phyloP scores from a whole-genome alignment of 2,113 vertebrate genomes.

The Pimephales promelas region DNA sequence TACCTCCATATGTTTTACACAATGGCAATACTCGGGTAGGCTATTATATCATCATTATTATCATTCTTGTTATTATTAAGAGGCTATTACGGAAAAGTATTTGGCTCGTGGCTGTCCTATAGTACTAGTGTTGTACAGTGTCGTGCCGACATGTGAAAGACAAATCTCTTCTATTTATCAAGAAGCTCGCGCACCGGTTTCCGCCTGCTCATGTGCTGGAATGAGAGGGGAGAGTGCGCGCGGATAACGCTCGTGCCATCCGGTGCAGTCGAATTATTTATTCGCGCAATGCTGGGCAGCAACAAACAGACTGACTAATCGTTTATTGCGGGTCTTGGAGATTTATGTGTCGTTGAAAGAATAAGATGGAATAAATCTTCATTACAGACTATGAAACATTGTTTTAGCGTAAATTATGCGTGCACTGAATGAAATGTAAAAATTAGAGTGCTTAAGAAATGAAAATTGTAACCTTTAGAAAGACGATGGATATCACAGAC shows the following conservation, averaged over 20 bases:
- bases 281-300: conserved; percentile 21
- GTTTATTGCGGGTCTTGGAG: conserved; percentile 54
- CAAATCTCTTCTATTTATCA: background rate
- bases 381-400: conserved; percentile 31
- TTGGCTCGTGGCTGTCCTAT: conserved; percentile 13
- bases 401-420: conserved; percentile 31
- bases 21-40: background rate
- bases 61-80: background rate
- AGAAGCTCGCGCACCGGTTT: conserved; percentile 4
- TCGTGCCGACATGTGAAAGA: background rate
- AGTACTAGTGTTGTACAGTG: background rate
- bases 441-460: background rate
- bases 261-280: conserved; percentile 16
- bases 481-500: conserved; percentile 16
- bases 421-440: background rate
- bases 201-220: background rate
- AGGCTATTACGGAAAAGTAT: background rate
- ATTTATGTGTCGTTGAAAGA: conserved; percentile 56
- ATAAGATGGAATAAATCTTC: conserved; percentile 54
- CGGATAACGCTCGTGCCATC: conserved; percentile 24
- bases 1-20: background rate
- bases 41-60: background rate
- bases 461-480: background rate
- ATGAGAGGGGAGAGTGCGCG: background rate
- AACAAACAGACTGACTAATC: conserved; percentile 52